A percentile compares a stretch with the other conserved stretches of the same genome.
These are phyloP conservation scores for Ochropleura leucogaster DNA, from an alignment of 2,888 invertebrate genomes.

Conservation along the genomic window DNA sequence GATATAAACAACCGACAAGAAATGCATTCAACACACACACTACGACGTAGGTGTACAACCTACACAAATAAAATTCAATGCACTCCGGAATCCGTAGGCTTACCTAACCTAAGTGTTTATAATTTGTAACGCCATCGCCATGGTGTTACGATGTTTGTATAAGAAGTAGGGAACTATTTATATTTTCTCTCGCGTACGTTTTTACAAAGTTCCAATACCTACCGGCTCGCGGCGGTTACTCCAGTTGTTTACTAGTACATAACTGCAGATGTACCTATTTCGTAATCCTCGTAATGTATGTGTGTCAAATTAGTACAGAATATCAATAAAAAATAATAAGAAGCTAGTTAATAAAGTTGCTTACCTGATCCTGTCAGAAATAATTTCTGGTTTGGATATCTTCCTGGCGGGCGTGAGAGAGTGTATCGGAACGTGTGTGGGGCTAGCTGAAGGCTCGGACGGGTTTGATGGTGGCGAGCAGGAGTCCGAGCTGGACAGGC, in stretches of 20 bases:
- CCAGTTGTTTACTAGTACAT: conserved; percentile 31
- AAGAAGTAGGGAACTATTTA: conserved; percentile 24
- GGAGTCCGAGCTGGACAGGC: conserved; percentile 94
- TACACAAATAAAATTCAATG: conserved; percentile 61
- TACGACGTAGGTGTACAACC: conserved; percentile 57
- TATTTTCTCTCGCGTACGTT: conserved; percentile 35
- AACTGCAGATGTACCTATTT: conserved; percentile 23
- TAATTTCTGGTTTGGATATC: conserved; percentile 94
- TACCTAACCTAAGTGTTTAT: conserved; percentile 30
- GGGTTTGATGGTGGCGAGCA: conserved; percentile 96
- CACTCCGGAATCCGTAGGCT: conserved; percentile 43
- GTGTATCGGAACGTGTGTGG: conserved; percentile 90
- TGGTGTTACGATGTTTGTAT: conserved; percentile 18
- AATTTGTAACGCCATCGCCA: conserved; percentile 46
- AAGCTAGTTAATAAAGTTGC: conserved; percentile 73
- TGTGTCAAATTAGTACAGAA: conserved; percentile 7
- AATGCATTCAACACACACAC: conserved; percentile 71
- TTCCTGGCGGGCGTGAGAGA: conserved; percentile 92
- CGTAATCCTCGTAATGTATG: conserved; percentile 12
- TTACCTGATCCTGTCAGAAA: conserved; percentile 95
- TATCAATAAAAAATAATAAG: conserved; percentile 26
- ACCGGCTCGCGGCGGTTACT: not conserved
- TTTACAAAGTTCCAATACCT: conserved; percentile 21
- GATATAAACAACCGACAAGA: conserved; percentile 74
- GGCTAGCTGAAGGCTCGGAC: conserved; percentile 94